Base-by-base conservation (phyloP, 2,888 invertebrate genomes). In the Argyra leucocephala region DNA sequence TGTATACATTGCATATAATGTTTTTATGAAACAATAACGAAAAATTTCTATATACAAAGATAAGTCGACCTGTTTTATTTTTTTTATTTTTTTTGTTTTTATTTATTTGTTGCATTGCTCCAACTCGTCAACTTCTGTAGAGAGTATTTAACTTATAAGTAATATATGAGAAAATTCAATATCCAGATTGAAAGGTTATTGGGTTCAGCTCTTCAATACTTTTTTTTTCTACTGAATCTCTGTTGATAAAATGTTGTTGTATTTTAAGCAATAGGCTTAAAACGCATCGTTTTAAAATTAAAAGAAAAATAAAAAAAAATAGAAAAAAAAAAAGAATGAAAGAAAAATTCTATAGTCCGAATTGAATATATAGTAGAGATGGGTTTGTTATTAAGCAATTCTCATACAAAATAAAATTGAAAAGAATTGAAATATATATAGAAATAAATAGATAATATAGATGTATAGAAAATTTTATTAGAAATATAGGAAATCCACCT, bases 131-230 rank as follows among this genome's bases (percentile, higher is more conserved):
- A 18, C 48, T 18, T 48, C 48, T 48, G n/a, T 48, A 5, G n/a
- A 12, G n/a, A 2, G n/a, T 48, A 48, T 48, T 48, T 37, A 48
- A 48, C 48, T 48, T 48, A 48, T 48, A 48, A 48, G 48, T 48
- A 48, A 48, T 15, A 48, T 48, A 48, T 48, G 48, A 48, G 48
- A 48, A 48, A 48, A 48, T 48, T 48, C 48, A 48, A 48, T 48
- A n/a, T n/a, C n/a, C 48, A 48, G 48, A 48, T 48, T 48, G 48
- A 48, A 15, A 48, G 6, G 48, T 48, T 48, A 48, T 48, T 48
- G 18, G 48, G 48, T 48, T 48, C 48, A 48, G n/a, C 48, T 48
- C 12, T 48, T 48, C 15, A 9, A 10, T 15, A 10, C 12, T 37
- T 37, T 37, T 37, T 37, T 12, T 12, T 10, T 10, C 37, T 37